Evolutionary conservation across 23 tunicate genomes (phyloP), one percentile per base, ranked within the genome.

Genomic region (Styela plicata): DNA sequence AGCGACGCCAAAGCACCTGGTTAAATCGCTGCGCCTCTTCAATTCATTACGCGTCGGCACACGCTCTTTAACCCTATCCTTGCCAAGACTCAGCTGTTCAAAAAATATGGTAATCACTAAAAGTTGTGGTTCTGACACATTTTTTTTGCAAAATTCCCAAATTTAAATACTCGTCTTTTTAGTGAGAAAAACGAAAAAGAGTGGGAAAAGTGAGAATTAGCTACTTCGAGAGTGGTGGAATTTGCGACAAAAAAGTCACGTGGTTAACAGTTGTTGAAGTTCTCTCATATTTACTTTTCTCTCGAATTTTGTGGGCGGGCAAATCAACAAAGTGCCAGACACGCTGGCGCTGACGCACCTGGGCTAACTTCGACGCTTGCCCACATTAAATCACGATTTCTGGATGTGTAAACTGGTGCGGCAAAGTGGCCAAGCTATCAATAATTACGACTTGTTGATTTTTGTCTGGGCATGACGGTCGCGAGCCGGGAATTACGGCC

Each of bases 301-400:
- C 36, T 29, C 77, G 77, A 21, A 34, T 71, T 71, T 71, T 21
- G 77, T 19, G 77, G 77, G 32, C 24, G 16, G 34, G 77, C 34
- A 71, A 71, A 71, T 71, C 77, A 71, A 71, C 77, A 71, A 27
- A 19, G 3, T 36, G 35, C 74, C 85, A 82, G 85, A 82, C 85
- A 34, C 26, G 75, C 75, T 22, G 85, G 85, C 85, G 85, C 85
- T 70, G 24, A 31, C 52, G 78, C 85, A 82, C 85, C 85, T 82
- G 85, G 78, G 78, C 78, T 36, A 23, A 70, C 78, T 33, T 16
- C 17, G 5, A 20, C 32, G 13, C 20, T 31, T 36, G 77, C 36
- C 36, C 77, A 71, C 77, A 71, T 71, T 71, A 71, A 71, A 71
- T 71, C 77, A 71, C 77, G 77, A 71, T 71, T 34, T 71, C 29